phyloP scores from a whole-genome alignment of 1,140 invertebrate species.

The Drosophila quadrilineata region DNA sequence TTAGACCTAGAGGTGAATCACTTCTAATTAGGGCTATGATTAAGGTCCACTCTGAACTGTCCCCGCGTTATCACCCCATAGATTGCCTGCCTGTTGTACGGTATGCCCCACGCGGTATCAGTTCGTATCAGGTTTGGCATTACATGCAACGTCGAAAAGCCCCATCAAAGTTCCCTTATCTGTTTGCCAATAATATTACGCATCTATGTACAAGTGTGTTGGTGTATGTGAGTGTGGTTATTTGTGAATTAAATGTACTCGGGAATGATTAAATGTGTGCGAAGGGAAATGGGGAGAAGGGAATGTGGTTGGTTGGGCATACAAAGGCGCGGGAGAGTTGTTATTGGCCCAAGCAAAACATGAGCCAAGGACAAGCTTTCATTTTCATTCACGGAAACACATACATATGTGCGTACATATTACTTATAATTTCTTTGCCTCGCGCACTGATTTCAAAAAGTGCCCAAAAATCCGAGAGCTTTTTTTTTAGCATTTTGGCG shows the following conservation, averaged over 20 bases:
- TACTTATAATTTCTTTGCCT: no score
- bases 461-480: constrained; percentile 40
- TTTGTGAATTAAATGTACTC: constrained; percentile 40
- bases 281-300: constrained; percentile 15
- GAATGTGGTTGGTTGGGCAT: no score
- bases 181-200: constrained; percentile 53
- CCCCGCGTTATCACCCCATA: constrained; percentile 37
- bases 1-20: no score
- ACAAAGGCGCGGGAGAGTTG: constrained; percentile 45
- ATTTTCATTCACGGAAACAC: constrained; percentile 73
- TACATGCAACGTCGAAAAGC: constrained; percentile 48
- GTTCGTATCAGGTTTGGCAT: constrained; percentile 62
- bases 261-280: constrained; percentile 27
- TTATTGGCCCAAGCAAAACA: neutral
- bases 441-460: constrained; percentile 62
- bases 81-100: constrained; percentile 44
- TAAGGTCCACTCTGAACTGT: constrained; percentile 46
- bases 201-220: neutral
- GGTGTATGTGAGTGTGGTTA: constrained; percentile 32
- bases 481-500: constrained; percentile 41
- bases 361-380: constrained; percentile 49
- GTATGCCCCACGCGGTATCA: no score
- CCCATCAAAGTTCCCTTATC: constrained; percentile 66
- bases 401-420: no score
- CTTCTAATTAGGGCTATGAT: neutral